Evolutionary conservation across 92 coral and sea anemone genomes (phyloP).

Genomic region (Porites divaricata): DNA sequence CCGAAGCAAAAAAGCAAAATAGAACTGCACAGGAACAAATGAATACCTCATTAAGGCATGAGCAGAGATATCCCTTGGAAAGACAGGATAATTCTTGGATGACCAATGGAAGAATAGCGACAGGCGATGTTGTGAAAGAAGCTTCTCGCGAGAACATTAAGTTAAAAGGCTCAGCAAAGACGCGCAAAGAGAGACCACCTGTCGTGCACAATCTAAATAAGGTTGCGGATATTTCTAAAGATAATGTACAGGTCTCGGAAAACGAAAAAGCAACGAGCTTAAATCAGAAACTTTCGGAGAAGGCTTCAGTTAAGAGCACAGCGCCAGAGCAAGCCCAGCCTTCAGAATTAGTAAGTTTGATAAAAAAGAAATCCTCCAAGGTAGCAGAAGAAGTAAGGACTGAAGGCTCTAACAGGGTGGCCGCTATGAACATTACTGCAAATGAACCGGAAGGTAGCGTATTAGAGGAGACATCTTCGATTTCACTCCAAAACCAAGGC

Average conservation of each 20-base stretch:
- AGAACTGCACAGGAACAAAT: background rate
- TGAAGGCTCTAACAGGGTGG: background rate
- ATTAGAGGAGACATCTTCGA: background rate
- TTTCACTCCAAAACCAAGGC: background rate
- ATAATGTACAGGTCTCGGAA: background rate
- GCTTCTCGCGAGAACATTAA: background rate
- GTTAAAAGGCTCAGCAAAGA: slow-evolving; percentile 8
- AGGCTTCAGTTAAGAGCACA: background rate
- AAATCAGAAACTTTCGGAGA: background rate
- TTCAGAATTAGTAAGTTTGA: background rate
- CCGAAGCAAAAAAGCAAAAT: background rate
- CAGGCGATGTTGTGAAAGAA: background rate
- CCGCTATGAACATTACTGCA: background rate
- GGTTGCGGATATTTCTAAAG: background rate
- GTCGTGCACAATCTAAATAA: background rate
- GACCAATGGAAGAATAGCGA: background rate
- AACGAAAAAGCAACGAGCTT: background rate
- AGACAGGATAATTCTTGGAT: background rate
- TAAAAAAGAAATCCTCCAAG: background rate
- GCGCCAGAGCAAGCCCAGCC: background rate
- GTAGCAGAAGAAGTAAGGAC: background rate
- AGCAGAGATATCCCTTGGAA: background rate
- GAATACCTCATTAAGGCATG: background rate
- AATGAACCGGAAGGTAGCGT: background rate
- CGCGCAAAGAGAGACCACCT: background rate